Percentiles rank a stretch among this genome's conserved stretches.
Conservation (phyloP, 2,113 vertebrate genomes). For the Mungos mungo region DNA sequence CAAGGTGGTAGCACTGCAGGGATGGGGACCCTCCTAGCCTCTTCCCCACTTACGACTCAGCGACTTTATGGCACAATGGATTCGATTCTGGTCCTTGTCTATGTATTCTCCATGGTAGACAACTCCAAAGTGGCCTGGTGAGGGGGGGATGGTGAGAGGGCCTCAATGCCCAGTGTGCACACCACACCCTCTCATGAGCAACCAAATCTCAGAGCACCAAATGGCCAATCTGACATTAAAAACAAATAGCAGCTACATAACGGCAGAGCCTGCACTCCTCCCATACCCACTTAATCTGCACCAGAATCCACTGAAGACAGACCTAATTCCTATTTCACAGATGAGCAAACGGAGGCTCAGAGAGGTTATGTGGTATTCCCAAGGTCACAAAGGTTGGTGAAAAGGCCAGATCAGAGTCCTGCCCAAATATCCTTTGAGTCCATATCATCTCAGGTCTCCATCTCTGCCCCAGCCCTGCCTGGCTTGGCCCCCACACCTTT, state of each 20-base stretch:
- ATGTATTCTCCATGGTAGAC: slow-evolving; percentile 95
- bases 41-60: slow-evolving; percentile 78
- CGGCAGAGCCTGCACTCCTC: not conserved
- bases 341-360: not conserved
- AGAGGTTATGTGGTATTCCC: not conserved
- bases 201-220: not conserved
- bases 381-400: not conserved
- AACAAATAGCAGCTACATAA: not conserved
- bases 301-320: not conserved
- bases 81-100: slow-evolving; percentile 86
- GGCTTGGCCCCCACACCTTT: slow-evolving; percentile 87
- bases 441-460: not conserved
- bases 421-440: not conserved
- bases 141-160: not conserved
- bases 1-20: no score
- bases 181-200: not conserved
- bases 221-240: not conserved
- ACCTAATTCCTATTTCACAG: not conserved
- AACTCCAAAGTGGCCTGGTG: slow-evolving; percentile 94
- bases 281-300: not conserved
- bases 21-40: not conserved
- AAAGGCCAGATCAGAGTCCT: not conserved
- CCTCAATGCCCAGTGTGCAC: not conserved
- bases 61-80: slow-evolving; percentile 96
- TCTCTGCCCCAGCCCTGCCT: not conserved